Conservation (phyloP, 2,888 invertebrate species). For the Noctua janthe region DNA sequence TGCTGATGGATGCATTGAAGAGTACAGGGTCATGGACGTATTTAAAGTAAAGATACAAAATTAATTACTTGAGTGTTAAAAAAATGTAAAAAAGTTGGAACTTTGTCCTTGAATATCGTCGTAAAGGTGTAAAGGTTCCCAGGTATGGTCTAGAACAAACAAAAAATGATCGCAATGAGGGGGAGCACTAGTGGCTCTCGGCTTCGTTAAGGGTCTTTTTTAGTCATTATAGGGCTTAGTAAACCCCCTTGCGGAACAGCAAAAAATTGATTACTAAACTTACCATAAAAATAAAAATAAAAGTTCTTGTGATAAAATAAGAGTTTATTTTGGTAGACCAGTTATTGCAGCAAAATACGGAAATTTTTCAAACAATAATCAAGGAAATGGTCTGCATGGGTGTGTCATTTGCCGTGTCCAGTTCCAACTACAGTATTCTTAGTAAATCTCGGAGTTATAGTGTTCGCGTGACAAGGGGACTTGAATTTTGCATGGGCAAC, state of each 20-base stretch:
- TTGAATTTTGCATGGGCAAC: constrained; percentile 73
- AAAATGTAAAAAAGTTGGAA: neutral
- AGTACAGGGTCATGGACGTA: neutral
- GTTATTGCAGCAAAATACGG: neutral
- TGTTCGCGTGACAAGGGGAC: constrained; percentile 72
- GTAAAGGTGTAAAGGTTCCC: neutral
- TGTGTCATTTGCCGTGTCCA: constrained; percentile 49
- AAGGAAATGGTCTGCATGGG: neutral
- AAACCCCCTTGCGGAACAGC: constrained; percentile 10
- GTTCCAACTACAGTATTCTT: constrained; percentile 33
- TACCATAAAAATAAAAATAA: neutral
- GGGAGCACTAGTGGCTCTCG: neutral
- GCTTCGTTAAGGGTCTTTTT: neutral
- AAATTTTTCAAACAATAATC: neutral
- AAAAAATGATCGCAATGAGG: neutral
- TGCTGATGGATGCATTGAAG: neutral
- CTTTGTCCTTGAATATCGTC: neutral
- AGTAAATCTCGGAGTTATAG: constrained; percentile 46
- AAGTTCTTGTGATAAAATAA: neutral
- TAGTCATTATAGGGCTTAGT: constrained; percentile 8
- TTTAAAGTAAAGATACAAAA: neutral
- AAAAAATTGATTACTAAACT: neutral
- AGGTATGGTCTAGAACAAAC: neutral
- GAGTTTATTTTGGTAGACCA: neutral
- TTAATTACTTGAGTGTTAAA: neutral